phyloP scores from a whole-genome alignment of 2,888 invertebrate genomes.

The Cantharis lateralis region DNA sequence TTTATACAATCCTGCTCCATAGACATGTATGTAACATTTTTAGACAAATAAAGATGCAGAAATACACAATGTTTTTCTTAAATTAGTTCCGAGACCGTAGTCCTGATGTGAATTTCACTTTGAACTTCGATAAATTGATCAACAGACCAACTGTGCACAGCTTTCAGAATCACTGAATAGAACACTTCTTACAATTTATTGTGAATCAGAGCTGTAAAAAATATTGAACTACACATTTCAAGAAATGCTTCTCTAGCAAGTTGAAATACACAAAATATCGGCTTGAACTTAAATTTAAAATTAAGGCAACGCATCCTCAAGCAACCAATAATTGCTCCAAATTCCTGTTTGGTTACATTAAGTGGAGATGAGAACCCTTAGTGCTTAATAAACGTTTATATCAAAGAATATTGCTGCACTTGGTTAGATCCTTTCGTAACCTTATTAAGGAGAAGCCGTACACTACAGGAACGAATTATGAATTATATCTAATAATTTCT shows the following conservation, averaged over 20 bases:
- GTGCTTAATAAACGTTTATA: background rate
- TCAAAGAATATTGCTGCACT: no score
- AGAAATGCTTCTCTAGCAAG: no score
- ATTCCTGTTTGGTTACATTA: background rate
- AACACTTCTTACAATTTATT: background rate
- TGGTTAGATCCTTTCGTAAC: no score
- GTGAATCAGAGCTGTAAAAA: no score
- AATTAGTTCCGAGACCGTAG: background rate
- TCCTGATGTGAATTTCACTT: background rate
- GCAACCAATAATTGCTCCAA: background rate
- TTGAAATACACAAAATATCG: no score
- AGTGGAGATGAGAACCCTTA: background rate
- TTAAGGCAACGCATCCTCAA: no score
- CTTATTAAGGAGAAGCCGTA: no score
- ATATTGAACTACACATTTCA: no score
- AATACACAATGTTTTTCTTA: background rate
- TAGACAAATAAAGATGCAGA: background rate
- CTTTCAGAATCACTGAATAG: background rate
- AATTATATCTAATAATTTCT: no score
- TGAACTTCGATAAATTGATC: background rate
- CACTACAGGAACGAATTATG: no score
- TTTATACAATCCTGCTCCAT: background rate
- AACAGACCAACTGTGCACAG: background rate
- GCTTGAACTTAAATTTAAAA: no score
- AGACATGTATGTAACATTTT: background rate